A percentile compares a stretch with the other conserved stretches of the same genome.
Evolutionary conservation across 2,113 vertebrate species (phyloP).

Genomic region (Myiozetetes cayanensis): DNA sequence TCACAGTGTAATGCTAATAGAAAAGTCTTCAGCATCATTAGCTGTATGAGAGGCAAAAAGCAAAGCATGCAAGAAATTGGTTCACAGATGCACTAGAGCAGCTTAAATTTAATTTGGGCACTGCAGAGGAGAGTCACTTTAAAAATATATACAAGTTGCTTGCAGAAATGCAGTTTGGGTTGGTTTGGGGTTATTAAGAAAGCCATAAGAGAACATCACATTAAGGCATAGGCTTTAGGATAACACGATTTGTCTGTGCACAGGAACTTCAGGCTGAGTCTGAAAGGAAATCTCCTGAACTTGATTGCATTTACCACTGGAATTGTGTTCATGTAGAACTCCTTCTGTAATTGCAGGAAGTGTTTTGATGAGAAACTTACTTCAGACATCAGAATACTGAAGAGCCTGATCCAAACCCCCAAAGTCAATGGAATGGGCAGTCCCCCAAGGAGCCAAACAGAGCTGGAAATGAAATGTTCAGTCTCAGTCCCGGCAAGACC

Average conservation of each 20-base stretch:
- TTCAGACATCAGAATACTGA: neutral
- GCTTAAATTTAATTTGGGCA: neutral
- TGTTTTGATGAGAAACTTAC: neutral
- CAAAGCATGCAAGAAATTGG: neutral
- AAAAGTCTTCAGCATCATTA: neutral
- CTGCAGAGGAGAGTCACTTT: neutral
- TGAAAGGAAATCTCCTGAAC: neutral
- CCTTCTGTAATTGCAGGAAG: neutral
- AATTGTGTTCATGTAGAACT: neutral
- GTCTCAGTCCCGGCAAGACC: neutral
- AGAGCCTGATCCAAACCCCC: neutral
- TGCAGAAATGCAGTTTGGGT: neutral
- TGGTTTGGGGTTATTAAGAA: neutral
- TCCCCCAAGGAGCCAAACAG: neutral
- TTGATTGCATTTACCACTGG: neutral
- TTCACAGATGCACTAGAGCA: neutral
- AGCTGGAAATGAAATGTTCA: neutral
- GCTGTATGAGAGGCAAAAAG: neutral
- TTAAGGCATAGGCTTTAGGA: neutral
- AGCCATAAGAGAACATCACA: fast-evolving
- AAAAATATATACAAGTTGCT: neutral
- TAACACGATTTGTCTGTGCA: too few relatives aligned
- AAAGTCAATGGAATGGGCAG: neutral
- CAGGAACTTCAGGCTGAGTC: neutral
- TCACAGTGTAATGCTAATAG: neutral